These are phyloP conservation scores for Diplolepis rosae DNA, from an alignment of 2,888 invertebrate species.

Conservation along the genomic window DNA sequence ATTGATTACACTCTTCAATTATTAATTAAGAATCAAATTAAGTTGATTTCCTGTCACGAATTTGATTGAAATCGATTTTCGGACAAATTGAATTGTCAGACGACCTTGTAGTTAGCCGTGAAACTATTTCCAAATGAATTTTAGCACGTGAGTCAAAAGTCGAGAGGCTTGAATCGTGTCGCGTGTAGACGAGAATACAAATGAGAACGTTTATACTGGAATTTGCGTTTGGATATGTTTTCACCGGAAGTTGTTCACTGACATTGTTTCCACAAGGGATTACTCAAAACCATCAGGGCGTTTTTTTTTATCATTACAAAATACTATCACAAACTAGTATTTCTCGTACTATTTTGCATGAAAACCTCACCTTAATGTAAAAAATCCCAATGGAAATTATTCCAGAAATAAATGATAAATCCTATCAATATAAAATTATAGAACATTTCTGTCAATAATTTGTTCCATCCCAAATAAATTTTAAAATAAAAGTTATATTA, in stretches of 20 bases:
- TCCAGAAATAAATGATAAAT: too few species aligned
- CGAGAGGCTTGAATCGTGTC: constrained; percentile 5
- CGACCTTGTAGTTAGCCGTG: constrained; percentile 7
- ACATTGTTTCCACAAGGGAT: constrained; percentile 6
- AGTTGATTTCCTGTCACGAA: neutral
- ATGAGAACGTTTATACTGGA: neutral
- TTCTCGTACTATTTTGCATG: too few species aligned
- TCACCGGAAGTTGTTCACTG: constrained; percentile 13
- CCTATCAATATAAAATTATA: too few species aligned
- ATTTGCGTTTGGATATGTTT: neutral
- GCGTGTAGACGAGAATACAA: constrained; percentile 7
- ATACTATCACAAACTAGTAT: too few species aligned
- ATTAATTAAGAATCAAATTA: neutral
- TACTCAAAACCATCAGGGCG: too few species aligned
- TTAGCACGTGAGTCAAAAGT: neutral
- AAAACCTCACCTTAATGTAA: too few species aligned
- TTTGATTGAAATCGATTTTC: neutral
- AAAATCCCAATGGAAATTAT: too few species aligned
- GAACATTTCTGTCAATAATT: too few species aligned
- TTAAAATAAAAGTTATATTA: too few species aligned
- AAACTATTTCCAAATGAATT: constrained; percentile 16
- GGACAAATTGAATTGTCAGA: neutral
- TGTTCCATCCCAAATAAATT: too few species aligned
- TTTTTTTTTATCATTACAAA: too few species aligned
- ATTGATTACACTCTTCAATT: too few species aligned